These are phyloP conservation scores for Platichthys stellatus DNA, from an alignment of 2,113 vertebrate species.

Conservation along the genomic window DNA sequence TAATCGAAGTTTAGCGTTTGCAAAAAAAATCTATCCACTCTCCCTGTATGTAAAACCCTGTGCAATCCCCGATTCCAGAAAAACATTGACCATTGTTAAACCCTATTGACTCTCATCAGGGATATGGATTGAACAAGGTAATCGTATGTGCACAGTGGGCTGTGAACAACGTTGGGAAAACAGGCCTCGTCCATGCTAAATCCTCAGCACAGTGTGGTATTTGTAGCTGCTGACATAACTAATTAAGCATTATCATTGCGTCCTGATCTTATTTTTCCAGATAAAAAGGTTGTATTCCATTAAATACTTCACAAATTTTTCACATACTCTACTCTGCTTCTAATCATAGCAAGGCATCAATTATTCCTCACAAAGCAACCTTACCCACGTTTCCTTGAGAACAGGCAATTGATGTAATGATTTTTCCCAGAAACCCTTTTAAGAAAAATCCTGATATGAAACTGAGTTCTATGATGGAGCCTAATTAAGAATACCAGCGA, in stretches of 20 bases:
- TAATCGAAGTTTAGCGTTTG: neutral
- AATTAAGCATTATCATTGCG: neutral
- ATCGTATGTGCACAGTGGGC: neutral
- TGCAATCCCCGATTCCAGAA: neutral
- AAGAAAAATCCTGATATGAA: no score
- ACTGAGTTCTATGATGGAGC: conserved; percentile 22
- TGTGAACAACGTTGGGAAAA: neutral
- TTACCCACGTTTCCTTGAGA: conserved; percentile 30
- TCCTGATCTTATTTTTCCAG: conserved; percentile 1
- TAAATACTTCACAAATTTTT: conserved; percentile 30
- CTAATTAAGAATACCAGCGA: conserved; percentile 41
- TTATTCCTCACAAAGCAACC: conserved; percentile 69
- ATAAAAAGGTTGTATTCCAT: conserved; percentile 1
- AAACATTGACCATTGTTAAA: neutral
- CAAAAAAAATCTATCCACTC: neutral
- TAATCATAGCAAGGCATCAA: conserved; percentile 65
- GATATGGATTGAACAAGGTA: neutral
- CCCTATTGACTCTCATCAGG: neutral
- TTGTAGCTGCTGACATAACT: neutral
- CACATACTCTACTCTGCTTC: conserved; percentile 18
- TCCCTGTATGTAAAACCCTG: neutral
- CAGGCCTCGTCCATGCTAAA: neutral
- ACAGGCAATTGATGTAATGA: conserved; percentile 60
- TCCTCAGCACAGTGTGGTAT: neutral
- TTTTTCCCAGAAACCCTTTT: neutral